These are phyloP conservation scores for Grammomys surdaster DNA, from an alignment of 2,113 vertebrate genomes.

Conservation along the genomic window DNA sequence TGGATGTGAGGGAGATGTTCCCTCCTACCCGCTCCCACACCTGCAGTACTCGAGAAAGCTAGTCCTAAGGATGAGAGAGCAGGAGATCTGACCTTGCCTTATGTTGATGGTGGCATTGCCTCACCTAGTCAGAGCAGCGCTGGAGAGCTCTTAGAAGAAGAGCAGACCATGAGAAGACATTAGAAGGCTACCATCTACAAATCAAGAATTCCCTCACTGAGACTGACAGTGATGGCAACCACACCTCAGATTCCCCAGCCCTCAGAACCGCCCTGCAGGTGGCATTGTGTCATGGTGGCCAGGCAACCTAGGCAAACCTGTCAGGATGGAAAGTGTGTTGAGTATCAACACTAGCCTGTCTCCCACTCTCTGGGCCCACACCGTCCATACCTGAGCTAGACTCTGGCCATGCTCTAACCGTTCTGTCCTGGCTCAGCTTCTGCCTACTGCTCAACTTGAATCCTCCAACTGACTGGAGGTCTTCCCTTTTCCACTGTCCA, in stretches of 20 bases:
- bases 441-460: too few relatives aligned
- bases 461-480: background rate
- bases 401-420: accelerated
- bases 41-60: too few relatives aligned
- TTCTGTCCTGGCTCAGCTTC: background rate
- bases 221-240: too few relatives aligned
- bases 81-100: too few relatives aligned
- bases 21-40: too few relatives aligned
- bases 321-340: background rate
- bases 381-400: background rate
- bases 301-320: background rate
- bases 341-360: background rate
- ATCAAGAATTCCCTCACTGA: background rate
- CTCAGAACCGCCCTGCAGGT: background rate
- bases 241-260: background rate
- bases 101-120: too few relatives aligned
- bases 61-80: too few relatives aligned
- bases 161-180: background rate
- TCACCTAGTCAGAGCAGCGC: too few relatives aligned
- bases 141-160: background rate
- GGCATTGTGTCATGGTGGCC: background rate
- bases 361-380: background rate
- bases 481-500: background rate
- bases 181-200: background rate
- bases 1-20: too few relatives aligned